phyloP scores from a whole-genome alignment of 2,888 invertebrate genomes.

The Carabus problematicus region DNA sequence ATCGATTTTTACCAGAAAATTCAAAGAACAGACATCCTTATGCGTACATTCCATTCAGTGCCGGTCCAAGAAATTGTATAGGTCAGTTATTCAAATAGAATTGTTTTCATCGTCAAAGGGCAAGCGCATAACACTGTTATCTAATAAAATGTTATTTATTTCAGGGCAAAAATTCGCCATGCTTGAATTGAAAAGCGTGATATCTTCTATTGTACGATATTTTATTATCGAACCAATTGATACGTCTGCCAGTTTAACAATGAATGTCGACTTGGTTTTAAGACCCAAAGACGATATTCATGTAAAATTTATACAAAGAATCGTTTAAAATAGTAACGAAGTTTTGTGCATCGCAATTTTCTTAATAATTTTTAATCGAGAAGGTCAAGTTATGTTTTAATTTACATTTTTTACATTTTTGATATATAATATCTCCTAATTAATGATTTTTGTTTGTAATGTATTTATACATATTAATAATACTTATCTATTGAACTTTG shows the following conservation, averaged over 20 bases:
- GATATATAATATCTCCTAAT: too few relatives aligned
- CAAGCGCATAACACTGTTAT: neutral
- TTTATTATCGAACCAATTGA: constrained; percentile 63
- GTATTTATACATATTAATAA: too few relatives aligned
- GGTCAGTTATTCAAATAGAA: constrained; percentile 44
- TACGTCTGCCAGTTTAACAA: constrained; percentile 58
- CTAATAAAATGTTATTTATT: constrained; percentile 49
- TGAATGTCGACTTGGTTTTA: constrained; percentile 62
- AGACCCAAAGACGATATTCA: constrained; percentile 58
- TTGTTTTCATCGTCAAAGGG: constrained; percentile 8
- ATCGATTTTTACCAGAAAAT: constrained; percentile 58
- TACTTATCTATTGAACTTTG: too few relatives aligned
- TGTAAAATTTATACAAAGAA: constrained; percentile 52
- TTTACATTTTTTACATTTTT: too few relatives aligned
- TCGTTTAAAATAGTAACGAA: too few relatives aligned
- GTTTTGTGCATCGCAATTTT: too few relatives aligned
- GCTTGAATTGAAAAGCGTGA: constrained; percentile 69
- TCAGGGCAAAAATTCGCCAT: too few relatives aligned
- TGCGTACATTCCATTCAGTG: constrained; percentile 54
- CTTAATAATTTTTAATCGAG: too few relatives aligned
- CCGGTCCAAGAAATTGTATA: constrained; percentile 54
- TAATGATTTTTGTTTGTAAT: too few relatives aligned
- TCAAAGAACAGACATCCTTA: constrained; percentile 50
- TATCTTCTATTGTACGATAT: constrained; percentile 63
- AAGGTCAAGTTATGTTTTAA: too few relatives aligned